Percentiles rank a stretch among this genome's conserved stretches.
These are phyloP conservation scores for Syngnathus floridae DNA, from an alignment of 2,113 vertebrate genomes.

Conservation along the genomic window DNA sequence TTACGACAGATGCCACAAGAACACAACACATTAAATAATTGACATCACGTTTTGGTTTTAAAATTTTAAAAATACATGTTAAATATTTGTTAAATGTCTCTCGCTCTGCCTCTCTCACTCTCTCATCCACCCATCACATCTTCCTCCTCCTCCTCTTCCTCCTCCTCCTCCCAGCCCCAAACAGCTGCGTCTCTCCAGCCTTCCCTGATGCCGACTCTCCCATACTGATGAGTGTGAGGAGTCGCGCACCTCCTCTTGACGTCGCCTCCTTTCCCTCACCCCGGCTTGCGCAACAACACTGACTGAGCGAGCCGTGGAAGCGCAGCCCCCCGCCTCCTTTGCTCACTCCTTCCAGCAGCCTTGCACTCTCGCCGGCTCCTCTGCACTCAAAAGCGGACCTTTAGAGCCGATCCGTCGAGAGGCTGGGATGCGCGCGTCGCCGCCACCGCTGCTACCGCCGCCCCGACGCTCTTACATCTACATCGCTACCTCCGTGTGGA, in stretches of 20 bases:
- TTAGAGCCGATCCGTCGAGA: not conserved
- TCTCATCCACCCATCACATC: slow-evolving; percentile 1
- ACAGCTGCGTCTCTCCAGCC: slow-evolving; percentile 64
- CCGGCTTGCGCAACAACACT: slow-evolving; percentile 78
- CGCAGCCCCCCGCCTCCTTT: slow-evolving; percentile 22
- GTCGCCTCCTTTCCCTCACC: slow-evolving; percentile 58
- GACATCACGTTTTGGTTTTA: too few relatives aligned
- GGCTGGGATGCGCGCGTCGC: slow-evolving; percentile 1
- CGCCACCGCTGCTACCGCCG: slow-evolving; percentile 17
- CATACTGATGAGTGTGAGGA: slow-evolving; percentile 72
- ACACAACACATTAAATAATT: too few relatives aligned
- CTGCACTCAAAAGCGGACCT: not conserved
- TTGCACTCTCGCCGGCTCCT: slow-evolving; percentile 9
- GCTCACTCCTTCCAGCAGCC: not conserved
- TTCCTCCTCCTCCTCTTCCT: not conserved
- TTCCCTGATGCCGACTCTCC: slow-evolving; percentile 62
- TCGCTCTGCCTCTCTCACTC: slow-evolving; percentile 6
- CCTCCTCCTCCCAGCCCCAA: slow-evolving; percentile 38
- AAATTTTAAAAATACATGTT: too few relatives aligned
- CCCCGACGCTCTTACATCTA: not conserved
- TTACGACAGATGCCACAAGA: too few relatives aligned
- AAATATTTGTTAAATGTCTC: slow-evolving; percentile 1
- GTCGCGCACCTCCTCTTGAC: slow-evolving; percentile 72
- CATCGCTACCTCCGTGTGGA: slow-evolving; percentile 16
- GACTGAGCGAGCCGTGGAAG: slow-evolving; percentile 55